Evolutionary conservation across 35 echinoderm and acorn worm genomes (phyloP), one percentile per base, ranked within the genome.

Genomic region (Lytechinus pictus): DNA sequence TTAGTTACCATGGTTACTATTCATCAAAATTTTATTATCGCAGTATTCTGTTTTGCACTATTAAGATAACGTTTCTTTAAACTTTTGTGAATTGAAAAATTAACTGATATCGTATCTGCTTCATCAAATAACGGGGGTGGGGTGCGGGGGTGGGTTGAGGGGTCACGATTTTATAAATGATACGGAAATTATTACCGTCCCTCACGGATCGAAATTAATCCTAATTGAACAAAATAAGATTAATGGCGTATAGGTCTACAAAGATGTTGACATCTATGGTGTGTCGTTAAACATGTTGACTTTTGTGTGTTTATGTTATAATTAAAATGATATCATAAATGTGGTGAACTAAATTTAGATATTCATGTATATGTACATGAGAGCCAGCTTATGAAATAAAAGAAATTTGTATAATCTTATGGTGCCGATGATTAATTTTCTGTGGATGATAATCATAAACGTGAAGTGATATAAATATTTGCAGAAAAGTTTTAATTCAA

Each of bases 171-270:
- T 79, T 24, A 79, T 79, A 24, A 79, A 79, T 79, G 66, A 79
- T 79, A 24, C n/a, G 66, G n/a, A 79, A 79, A 24, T 79, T 24
- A 79, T 24, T 79, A n/a, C 4, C 19, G 16, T 1, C 8, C 4
- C 19, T 79, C 19, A 79, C 21, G 19, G 66, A 79, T 79, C 8
- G 66, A 19, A 79, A 79, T 79, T 24, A 24, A 19, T 79, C 66
- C 66, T 79, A 79, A 79, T 79, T 79, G 66, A 79, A 24, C 66
- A 79, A 79, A 79, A 79, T 79, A 16, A 79, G 66, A 79, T 79
- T 79, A 79, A 79, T 79, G 66, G n/a, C 66, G n/a, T 19, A 79
- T 24, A 44, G 33, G 66, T 79, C 66, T 79, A 24, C 66, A 79
- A 24, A 79, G 66, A 79, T 79, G 19, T 79, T 79, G 19, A 24